A percentile compares a stretch with the other conserved stretches of the same genome.
Conservation (phyloP, 2,888 invertebrate genomes). For the Eristalinus aeneus region DNA sequence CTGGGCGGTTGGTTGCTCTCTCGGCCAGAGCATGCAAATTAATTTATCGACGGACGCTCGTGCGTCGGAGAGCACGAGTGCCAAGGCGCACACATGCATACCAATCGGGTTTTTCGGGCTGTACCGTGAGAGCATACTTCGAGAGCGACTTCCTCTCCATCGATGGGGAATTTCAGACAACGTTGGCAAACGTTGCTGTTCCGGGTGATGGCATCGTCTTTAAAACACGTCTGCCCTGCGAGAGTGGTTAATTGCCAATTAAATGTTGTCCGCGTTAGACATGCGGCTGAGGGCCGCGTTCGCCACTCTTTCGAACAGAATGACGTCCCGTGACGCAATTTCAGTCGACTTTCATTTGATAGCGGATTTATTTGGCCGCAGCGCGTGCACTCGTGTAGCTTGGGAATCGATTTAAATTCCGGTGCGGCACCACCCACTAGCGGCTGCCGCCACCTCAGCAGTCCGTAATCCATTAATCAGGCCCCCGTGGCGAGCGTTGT, state of each 20-base stretch:
- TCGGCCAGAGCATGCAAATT: slow-evolving; percentile 10
- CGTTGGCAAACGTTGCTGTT: background rate
- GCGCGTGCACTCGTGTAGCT: background rate
- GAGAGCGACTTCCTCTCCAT: background rate
- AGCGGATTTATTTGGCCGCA: background rate
- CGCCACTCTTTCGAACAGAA: background rate
- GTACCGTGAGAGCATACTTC: background rate
- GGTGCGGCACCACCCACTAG: too few species aligned
- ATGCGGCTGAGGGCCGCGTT: background rate
- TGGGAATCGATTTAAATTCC: too few species aligned
- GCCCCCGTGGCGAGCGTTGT: background rate
- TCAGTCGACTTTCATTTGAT: background rate
- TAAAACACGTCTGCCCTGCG: background rate
- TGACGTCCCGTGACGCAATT: background rate
- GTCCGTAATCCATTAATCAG: background rate
- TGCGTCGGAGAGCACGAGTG: background rate
- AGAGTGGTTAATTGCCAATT: background rate
- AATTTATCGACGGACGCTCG: slow-evolving; percentile 18
- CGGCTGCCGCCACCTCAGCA: background rate
- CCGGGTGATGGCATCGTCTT: background rate
- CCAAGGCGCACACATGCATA: background rate
- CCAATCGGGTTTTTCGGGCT: slow-evolving; percentile 26
- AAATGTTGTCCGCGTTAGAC: background rate
- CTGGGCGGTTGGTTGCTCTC: background rate
- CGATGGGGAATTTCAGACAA: background rate